Evolutionary conservation across 2,888 invertebrate species (phyloP).

Genomic region (Drosophila siamana): DNA sequence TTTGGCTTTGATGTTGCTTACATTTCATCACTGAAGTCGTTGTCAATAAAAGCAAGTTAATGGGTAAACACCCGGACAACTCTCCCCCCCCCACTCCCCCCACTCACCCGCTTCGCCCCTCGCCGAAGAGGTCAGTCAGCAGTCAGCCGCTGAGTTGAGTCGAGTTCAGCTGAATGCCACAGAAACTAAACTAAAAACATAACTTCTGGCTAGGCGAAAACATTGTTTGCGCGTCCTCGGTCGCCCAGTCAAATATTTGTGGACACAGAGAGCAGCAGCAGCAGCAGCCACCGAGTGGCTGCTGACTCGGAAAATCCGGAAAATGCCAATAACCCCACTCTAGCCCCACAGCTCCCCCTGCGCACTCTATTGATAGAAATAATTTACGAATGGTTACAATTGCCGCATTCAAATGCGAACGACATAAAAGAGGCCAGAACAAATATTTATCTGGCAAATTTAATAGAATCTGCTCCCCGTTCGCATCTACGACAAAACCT

Average conservation of each 20-base stretch:
- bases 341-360: not conserved
- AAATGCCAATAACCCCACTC: conserved; percentile 31
- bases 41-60: conserved; percentile 73
- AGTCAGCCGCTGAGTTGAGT: not conserved
- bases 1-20: conserved; percentile 78
- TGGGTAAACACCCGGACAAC: conserved; percentile 63
- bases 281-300: not conserved
- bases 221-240: conserved; percentile 58
- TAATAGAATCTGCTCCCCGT: conserved; percentile 13
- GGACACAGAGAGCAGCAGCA: conserved; percentile 38
- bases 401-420: conserved; percentile 18
- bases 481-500: too few species aligned
- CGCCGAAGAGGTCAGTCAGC: conserved; percentile 17
- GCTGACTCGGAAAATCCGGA: conserved; percentile 57
- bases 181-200: conserved; percentile 78
- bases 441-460: conserved; percentile 12
- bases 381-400: conserved; percentile 31
- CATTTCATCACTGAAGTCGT: conserved; percentile 76
- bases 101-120: not conserved
- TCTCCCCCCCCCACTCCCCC: not conserved
- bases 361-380: conserved; percentile 32
- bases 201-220: conserved; percentile 64
- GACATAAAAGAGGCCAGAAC: conserved; percentile 15
- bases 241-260: conserved; percentile 73
- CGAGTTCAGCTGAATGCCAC: conserved; percentile 47